Evolutionary conservation across 2,113 vertebrate species (phyloP), one percentile per base, ranked within the genome.

Genomic region (Apodemus sylvaticus): DNA sequence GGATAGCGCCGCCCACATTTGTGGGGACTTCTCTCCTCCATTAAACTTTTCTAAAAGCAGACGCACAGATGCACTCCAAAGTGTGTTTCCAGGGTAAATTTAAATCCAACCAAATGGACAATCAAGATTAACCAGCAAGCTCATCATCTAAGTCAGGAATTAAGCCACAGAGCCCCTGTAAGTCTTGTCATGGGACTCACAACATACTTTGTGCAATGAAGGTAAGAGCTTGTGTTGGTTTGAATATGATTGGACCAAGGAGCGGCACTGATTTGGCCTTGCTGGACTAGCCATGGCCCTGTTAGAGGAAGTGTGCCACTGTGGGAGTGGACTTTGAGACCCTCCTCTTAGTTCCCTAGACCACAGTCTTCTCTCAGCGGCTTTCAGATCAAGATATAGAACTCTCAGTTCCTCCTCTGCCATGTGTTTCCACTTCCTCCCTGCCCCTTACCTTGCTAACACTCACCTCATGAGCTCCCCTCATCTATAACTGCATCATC

Each of bases 111-210:
- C 48, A 39, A 17, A 8, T 31, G 55, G 66, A 53, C 36, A 55
- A 10, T 55, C 22, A 58, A 19, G 24, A 73, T 36, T 51, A 68
- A 29, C 45, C 31, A 24, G 13, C 12, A 58, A 64, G 9, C 5
- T 10, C 17, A 58, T 81, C 45, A 24, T 55, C 13, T 39, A 14
- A 58, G 42, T 77, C n/a, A 74, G 53, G 62, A 24, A 5, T 79
- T 79, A n/a, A 1, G 7, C 19, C 22, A n/a, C 51, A 90, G 53
- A 82, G 53, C 4, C 34, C 1, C 5, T 36, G 36, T 34, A 42
- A 36, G 48, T 24, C 36, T 0, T 1, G 11, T 20, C 2, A 0
- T 3, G 62, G 19, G 34, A 31, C 11, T 29, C 5, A 11, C 0
- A 5, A 14, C 2, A 36, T 8, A n/a, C 36, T 36, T 51, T 0